phyloP scores from a whole-genome alignment of 2,888 invertebrate species.

The Lepidonotus clava region DNA sequence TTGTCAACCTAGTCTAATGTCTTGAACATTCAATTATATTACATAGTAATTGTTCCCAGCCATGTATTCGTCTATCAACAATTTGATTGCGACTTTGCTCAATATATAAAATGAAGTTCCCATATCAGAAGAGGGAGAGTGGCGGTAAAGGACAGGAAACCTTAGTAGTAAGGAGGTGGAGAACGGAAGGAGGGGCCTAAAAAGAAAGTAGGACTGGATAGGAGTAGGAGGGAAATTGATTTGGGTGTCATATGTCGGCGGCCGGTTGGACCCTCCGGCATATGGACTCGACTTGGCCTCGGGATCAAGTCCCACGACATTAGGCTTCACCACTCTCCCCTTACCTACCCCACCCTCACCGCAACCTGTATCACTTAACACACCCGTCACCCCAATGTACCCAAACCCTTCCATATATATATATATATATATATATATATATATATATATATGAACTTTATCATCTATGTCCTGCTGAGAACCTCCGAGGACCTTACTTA shows the following conservation, averaged over 20 bases:
- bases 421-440: neutral
- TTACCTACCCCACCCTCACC: neutral
- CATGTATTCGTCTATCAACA: too few relatives aligned
- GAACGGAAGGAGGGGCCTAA: too few relatives aligned
- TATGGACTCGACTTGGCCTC: neutral
- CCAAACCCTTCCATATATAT: neutral
- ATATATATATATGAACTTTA: neutral
- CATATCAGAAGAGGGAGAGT: too few relatives aligned
- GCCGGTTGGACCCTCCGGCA: neutral
- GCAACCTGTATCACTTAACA: neutral
- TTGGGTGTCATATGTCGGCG: slow-evolving; percentile 49
- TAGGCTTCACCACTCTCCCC: too few relatives aligned
- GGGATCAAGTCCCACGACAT: slow-evolving; percentile 38
- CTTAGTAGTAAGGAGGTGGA: too few relatives aligned
- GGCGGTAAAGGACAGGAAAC: too few relatives aligned
- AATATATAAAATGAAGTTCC: too few relatives aligned
- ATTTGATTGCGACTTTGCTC: too few relatives aligned
- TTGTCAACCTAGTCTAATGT: too few relatives aligned
- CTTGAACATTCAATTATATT: too few relatives aligned
- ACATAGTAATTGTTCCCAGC: too few relatives aligned
- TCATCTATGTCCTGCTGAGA: neutral
- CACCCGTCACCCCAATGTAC: neutral
- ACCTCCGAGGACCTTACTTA: too few relatives aligned
- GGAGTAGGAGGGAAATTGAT: slow-evolving; percentile 30
- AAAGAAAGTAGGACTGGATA: neutral